Percentiles rank a stretch among this genome's conserved stretches.
Evolutionary conservation across 2,113 vertebrate species (phyloP).

Genomic region (Peromyscus leucopus): DNA sequence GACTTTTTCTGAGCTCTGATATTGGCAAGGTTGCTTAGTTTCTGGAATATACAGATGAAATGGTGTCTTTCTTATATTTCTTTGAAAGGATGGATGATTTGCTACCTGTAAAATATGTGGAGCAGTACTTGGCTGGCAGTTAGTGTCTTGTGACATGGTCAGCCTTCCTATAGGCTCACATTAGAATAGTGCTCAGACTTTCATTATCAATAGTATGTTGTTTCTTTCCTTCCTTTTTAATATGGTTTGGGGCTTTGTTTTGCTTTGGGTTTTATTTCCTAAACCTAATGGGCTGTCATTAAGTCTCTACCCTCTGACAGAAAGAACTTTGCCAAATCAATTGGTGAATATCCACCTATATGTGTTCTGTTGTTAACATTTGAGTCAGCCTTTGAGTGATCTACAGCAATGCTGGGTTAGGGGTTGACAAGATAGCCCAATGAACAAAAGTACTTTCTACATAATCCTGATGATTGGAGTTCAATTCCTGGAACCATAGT

Average conservation of each 20-base stretch:
- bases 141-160: background rate
- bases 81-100: background rate
- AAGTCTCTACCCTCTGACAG: background rate
- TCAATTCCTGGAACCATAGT: background rate
- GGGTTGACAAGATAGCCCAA: background rate
- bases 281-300: background rate
- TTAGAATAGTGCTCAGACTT: background rate
- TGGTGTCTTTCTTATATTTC: background rate
- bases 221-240: background rate
- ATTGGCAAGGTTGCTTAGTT: background rate
- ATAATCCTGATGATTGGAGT: background rate
- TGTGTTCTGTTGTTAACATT: background rate
- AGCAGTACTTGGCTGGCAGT: background rate
- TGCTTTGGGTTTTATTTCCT: background rate
- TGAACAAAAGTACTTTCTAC: background rate
- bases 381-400: background rate
- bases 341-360: background rate
- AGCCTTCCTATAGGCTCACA: accelerated
- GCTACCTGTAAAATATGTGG: background rate
- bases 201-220: background rate
- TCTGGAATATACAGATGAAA: background rate
- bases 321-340: background rate
- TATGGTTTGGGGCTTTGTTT: background rate
- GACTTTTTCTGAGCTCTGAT: background rate
- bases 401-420: background rate